These are phyloP conservation scores for Orthosia gracilis DNA, from an alignment of 2,888 invertebrate species.

Conservation along the genomic window DNA sequence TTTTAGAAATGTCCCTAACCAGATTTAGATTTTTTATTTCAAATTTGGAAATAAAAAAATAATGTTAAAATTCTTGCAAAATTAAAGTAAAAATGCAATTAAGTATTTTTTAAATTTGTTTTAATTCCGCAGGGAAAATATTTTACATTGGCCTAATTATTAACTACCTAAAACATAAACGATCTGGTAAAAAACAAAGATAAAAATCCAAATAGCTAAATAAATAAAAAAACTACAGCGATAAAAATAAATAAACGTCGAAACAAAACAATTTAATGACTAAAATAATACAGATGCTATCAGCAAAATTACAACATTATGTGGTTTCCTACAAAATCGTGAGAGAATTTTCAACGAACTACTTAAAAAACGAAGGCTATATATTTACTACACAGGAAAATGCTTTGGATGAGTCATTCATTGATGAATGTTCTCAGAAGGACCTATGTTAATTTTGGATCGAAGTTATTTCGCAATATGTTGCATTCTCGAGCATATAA, in stretches of 20 bases:
- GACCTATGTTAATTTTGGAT: slow-evolving; percentile 45
- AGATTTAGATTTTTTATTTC: too few relatives aligned
- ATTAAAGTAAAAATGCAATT: too few relatives aligned
- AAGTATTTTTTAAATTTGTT: background rate
- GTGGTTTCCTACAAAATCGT: slow-evolving; percentile 18
- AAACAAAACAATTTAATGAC: background rate
- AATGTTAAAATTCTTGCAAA: too few relatives aligned
- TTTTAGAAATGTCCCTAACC: too few relatives aligned
- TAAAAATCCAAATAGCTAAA: background rate
- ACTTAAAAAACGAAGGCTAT: slow-evolving; percentile 30
- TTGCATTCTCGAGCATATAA: slow-evolving; percentile 39
- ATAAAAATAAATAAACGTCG: background rate
- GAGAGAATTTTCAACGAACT: slow-evolving; percentile 37
- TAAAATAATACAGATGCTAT: slow-evolving; percentile 20
- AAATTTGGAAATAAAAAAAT: background rate
- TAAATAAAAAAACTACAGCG: background rate
- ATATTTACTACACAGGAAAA: slow-evolving; percentile 38
- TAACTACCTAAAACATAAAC: background rate
- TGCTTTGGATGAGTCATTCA: slow-evolving; percentile 42
- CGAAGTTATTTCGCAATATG: slow-evolving; percentile 26
- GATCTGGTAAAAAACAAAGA: background rate
- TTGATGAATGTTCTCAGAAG: slow-evolving; percentile 50
- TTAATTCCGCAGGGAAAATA: background rate
- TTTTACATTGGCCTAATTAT: too few relatives aligned
- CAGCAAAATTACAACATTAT: slow-evolving; percentile 19